phyloP scores from a whole-genome alignment of 2,888 invertebrate species.

The Phengaris alcon region DNA sequence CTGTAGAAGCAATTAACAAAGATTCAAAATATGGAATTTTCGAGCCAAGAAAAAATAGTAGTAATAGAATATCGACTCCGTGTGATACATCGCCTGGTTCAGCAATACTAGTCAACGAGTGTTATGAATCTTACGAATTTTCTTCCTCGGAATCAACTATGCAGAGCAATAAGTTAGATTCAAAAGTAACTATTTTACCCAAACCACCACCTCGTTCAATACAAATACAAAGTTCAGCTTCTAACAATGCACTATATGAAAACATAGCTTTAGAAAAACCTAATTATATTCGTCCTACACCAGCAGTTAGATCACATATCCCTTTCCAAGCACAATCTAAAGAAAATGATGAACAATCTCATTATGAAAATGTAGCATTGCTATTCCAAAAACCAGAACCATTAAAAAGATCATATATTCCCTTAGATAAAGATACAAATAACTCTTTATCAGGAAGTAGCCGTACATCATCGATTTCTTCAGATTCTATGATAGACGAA shows the following conservation, averaged over 20 bases:
- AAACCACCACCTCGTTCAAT: slow-evolving; percentile 58
- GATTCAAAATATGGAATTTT: slow-evolving; percentile 58
- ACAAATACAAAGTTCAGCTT: slow-evolving; percentile 41
- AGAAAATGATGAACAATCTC: slow-evolving; percentile 47
- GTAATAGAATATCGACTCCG: slow-evolving; percentile 48
- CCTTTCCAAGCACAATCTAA: slow-evolving; percentile 50
- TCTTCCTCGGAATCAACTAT: slow-evolving; percentile 35
- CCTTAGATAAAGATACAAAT: slow-evolving; percentile 44
- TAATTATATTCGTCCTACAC: slow-evolving; percentile 51
- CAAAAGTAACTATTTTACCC: slow-evolving; percentile 45
- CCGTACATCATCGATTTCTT: slow-evolving; percentile 63
- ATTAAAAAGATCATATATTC: slow-evolving; percentile 52
- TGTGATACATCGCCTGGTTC: slow-evolving; percentile 56
- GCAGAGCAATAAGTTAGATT: slow-evolving; percentile 36
- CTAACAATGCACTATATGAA: slow-evolving; percentile 59
- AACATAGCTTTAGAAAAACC: slow-evolving; percentile 53
- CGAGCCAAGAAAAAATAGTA: slow-evolving; percentile 53
- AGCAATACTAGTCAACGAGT: slow-evolving; percentile 62
- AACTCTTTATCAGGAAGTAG: slow-evolving; percentile 51
- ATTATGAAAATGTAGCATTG: slow-evolving; percentile 65
- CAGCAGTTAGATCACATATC: slow-evolving; percentile 62
- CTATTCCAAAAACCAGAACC: slow-evolving; percentile 54
- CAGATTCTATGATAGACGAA: slow-evolving; percentile 70
- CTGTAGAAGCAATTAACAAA: slow-evolving; percentile 55
- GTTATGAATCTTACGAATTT: slow-evolving; percentile 68